A percentile compares a stretch with the other conserved stretches of the same genome.
Conservation (phyloP, 1,140 invertebrate species). For the Brachionus plicatilis region DNA sequence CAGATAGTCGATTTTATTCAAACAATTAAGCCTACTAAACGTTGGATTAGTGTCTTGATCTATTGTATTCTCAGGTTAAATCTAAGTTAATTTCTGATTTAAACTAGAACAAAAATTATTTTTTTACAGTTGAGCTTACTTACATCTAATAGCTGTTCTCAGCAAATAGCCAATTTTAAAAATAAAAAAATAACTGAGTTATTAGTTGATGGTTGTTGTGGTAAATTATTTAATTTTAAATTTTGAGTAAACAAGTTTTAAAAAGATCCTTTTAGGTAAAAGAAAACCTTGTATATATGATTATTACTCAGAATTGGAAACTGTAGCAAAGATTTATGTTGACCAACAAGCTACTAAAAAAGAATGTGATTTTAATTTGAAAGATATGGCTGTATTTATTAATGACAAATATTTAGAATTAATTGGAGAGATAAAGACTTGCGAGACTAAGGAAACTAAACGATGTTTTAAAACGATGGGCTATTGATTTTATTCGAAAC, state of each 20-base stretch:
- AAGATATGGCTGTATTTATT: background rate
- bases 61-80: background rate
- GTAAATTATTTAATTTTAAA: too few species aligned
- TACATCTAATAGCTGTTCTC: background rate
- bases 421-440: background rate
- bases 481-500: background rate
- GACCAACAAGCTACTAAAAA: background rate
- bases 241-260: background rate
- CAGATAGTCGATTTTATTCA: background rate
- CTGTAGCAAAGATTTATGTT: background rate
- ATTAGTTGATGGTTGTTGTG: too few species aligned
- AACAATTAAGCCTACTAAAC: background rate
- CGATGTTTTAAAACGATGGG: background rate
- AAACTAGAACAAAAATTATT: background rate
- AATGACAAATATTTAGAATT: background rate
- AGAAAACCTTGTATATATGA: background rate
- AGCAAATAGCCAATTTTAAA: background rate
- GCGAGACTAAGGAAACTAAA: background rate
- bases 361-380: background rate
- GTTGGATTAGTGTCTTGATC: background rate
- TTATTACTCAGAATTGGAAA: slow-evolving; percentile 5
- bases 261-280: background rate
- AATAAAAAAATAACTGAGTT: background rate
- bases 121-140: background rate
- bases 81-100: background rate